A percentile compares a stretch with the other conserved stretches of the same genome.
phyloP scores from a whole-genome alignment of 92 coral and sea anemone species.

The Epizoanthus stellaris region DNA sequence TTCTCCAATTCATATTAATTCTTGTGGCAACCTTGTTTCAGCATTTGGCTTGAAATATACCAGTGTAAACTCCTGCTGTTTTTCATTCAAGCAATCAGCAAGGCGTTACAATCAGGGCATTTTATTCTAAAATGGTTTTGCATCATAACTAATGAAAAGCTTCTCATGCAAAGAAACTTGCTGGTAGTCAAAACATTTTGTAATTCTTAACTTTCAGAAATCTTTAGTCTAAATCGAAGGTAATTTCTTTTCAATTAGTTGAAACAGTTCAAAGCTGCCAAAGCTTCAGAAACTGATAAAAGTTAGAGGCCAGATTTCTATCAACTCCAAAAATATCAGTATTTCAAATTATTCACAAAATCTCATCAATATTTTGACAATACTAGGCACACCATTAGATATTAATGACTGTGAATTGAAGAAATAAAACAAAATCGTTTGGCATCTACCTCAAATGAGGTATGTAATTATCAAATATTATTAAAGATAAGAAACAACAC shows the following conservation, averaged over 20 bases:
- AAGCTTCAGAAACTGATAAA: background rate
- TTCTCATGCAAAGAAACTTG: background rate
- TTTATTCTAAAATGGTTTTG: background rate
- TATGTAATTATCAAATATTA: background rate
- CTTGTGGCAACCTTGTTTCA: background rate
- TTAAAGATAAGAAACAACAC: background rate
- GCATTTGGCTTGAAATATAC: background rate
- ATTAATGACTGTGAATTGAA: constrained; percentile 1
- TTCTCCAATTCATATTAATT: background rate
- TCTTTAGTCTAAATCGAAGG: too few species aligned
- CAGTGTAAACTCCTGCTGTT: background rate
- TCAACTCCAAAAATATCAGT: background rate
- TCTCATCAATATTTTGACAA: background rate
- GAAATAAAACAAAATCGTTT: background rate
- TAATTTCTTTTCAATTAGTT: too few species aligned
- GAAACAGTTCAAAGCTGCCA: background rate
- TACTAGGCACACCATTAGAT: background rate
- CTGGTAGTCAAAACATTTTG: background rate
- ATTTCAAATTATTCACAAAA: constrained; percentile 17
- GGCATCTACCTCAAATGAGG: constrained; percentile 11
- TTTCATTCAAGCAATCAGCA: background rate
- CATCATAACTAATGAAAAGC: background rate
- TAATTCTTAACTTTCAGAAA: background rate
- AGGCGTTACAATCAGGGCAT: constrained; percentile 7
- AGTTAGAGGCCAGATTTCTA: background rate